These are phyloP conservation scores for Oryzaephilus surinamensis DNA, from an alignment of 1,140 invertebrate genomes.

Conservation along the genomic window DNA sequence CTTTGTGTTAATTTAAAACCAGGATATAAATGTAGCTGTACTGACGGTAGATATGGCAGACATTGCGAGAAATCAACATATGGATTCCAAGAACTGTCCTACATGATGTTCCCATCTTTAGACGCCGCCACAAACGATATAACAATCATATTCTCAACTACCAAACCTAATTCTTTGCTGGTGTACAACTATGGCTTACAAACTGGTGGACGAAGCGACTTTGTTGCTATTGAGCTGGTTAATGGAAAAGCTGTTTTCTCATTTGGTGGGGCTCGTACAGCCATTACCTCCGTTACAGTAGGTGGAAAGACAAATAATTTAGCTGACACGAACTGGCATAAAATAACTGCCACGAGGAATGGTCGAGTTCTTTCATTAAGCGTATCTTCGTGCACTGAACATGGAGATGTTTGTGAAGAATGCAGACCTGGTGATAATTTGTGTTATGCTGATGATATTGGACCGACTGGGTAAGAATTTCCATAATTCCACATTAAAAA, in stretches of 20 bases:
- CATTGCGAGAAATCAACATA: slow-evolving; percentile 84
- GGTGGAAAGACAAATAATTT: slow-evolving; percentile 48
- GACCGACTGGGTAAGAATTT: slow-evolving; percentile 65
- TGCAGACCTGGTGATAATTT: slow-evolving; percentile 67
- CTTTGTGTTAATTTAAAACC: slow-evolving; percentile 71
- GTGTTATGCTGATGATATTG: slow-evolving; percentile 76
- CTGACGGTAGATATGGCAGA: slow-evolving; percentile 74
- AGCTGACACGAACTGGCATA: slow-evolving; percentile 81
- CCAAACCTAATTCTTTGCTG: slow-evolving; percentile 72
- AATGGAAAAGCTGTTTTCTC: slow-evolving; percentile 76
- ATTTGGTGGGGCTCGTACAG: slow-evolving; percentile 76
- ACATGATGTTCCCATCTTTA: slow-evolving; percentile 74
- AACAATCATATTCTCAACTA: slow-evolving; percentile 82
- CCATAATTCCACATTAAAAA: neutral
- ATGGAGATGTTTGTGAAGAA: slow-evolving; percentile 76
- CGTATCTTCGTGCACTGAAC: slow-evolving; percentile 67
- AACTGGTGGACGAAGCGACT: slow-evolving; percentile 80
- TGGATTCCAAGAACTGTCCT: slow-evolving; percentile 82
- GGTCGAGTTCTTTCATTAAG: slow-evolving; percentile 75
- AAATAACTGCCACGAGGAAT: slow-evolving; percentile 82
- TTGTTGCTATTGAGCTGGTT: slow-evolving; percentile 81
- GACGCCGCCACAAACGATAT: slow-evolving; percentile 84
- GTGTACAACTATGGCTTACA: slow-evolving; percentile 84
- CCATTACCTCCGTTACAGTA: slow-evolving; percentile 67
- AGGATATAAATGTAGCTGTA: slow-evolving; percentile 80